Base-by-base conservation (phyloP, 2,888 invertebrate species). In the Desoria tigrina region DNA sequence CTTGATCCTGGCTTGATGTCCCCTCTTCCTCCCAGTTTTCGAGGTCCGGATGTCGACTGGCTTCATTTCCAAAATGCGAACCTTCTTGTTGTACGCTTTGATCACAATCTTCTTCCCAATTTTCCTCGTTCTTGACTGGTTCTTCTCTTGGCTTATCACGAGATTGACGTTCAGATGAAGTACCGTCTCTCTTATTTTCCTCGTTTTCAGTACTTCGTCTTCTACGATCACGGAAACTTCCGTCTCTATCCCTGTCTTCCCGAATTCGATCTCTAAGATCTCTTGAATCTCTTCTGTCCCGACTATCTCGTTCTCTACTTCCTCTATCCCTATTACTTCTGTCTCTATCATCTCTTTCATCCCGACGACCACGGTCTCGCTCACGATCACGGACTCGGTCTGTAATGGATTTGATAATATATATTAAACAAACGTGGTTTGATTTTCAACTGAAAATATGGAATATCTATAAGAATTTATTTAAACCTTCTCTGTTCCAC, bases 271-370 rank as follows among this genome's bases (percentile, higher is more conserved):
- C 65, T 14, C 66, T 59, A 53, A 65, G 62, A 11, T 64, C 63
- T 4, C 61, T 32, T 26, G 63, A 54, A 51, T 65, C 45, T 57
- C 65, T 53, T 37, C 61, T 51, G 32, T 67, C 63, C 23, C 71
- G 50, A 51, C 68, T 55, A 45, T 68, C 65, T 7, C 65, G 65
- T 23, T 70, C 71, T 18, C 68, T 39, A 42, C 65, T 65, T 66
- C 68, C 51, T 51, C 51, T 26, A 51, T 24, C 16, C 16, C 45
- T 6, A 21, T 45, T n/a, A 9, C 45, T 23, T 49, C 49, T 9
- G 21, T 61, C 53, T 26, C 53, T 14, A 23, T 57, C 57, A 42
- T 42, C 32, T 24, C 66, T 42, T 4, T n/a, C 61, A 51, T 27
- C 68, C 1, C 59, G 27, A 50, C 65, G 42, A 18, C 58, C 50